phyloP scores from a whole-genome alignment of 2,797 vertebrate species.

The Anguilla anguilla region DNA sequence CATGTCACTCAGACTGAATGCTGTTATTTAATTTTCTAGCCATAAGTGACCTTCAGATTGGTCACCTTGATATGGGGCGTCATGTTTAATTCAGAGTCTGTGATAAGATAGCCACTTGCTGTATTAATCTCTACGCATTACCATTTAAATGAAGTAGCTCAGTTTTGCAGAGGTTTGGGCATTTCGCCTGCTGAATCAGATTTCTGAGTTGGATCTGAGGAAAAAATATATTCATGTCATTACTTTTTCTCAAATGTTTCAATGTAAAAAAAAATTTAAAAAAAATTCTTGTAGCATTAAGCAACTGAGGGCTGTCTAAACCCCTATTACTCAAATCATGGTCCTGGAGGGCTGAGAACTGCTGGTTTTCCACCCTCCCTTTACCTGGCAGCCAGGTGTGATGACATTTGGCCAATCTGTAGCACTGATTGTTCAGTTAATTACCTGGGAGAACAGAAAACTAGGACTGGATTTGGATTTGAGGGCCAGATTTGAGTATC shows the following conservation, averaged over 20 bases:
- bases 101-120: not conserved
- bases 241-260: not conserved
- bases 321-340: not conserved
- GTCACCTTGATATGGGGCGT: not conserved
- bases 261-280: not conserved
- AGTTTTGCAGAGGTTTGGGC: not conserved
- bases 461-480: no score
- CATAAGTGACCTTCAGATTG: not conserved
- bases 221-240: not conserved
- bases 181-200: slow-evolving; percentile 10
- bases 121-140: slow-evolving; percentile 9
- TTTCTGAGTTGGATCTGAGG: not conserved
- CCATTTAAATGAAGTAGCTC: slow-evolving; percentile 18
- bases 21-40: slow-evolving; percentile 10
- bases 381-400: not conserved
- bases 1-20: not conserved
- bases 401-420: no score
- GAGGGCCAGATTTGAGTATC: no score
- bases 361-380: not conserved
- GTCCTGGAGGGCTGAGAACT: not conserved
- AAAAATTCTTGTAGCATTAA: not conserved
- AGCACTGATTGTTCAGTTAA: no score
- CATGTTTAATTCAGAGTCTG: not conserved
- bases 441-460: no score
- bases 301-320: not conserved